phyloP scores from a whole-genome alignment of 2,113 vertebrate genomes.

The Sturnus vulgaris region DNA sequence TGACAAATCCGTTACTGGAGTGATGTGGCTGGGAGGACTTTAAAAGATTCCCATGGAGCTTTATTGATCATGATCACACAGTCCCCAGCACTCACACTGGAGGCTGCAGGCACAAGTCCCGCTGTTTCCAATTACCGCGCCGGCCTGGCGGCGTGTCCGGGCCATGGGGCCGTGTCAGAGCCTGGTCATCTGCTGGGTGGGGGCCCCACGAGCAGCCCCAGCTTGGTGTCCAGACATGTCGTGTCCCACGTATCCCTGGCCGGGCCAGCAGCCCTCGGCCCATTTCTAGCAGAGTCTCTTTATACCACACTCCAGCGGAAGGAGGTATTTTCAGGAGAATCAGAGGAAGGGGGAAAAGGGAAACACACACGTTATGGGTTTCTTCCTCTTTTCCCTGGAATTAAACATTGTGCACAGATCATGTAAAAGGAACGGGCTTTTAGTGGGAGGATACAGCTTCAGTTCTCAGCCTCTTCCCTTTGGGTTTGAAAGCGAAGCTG shows the following conservation, averaged over 20 bases:
- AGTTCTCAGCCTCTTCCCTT: background rate
- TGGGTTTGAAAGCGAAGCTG: background rate
- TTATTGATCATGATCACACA: conserved; percentile 2
- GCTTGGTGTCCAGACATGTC: fast-evolving
- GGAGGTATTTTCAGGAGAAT: background rate
- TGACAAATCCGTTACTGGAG: conserved; percentile 43
- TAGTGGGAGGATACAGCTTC: background rate
- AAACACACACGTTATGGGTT: background rate
- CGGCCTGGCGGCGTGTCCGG: conserved; percentile 66
- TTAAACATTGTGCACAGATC: background rate
- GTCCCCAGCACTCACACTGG: background rate
- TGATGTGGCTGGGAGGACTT: conserved; percentile 7
- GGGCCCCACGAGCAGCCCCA: background rate
- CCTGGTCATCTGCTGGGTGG: conserved; percentile 46
- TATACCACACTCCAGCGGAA: background rate
- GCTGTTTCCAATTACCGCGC: conserved; percentile 83
- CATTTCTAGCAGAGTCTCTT: background rate
- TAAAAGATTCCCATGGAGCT: background rate
- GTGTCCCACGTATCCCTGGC: fast-evolving
- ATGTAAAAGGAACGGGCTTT: background rate
- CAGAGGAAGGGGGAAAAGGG: background rate
- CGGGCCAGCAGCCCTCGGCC: background rate
- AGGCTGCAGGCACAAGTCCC: background rate
- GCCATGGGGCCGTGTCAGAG: conserved; percentile 66
- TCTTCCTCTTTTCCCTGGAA: background rate